A percentile compares a stretch with the other conserved stretches of the same genome.
These are phyloP conservation scores for Adelphocoris suturalis DNA, from an alignment of 2,888 invertebrate genomes.

Conservation along the genomic window DNA sequence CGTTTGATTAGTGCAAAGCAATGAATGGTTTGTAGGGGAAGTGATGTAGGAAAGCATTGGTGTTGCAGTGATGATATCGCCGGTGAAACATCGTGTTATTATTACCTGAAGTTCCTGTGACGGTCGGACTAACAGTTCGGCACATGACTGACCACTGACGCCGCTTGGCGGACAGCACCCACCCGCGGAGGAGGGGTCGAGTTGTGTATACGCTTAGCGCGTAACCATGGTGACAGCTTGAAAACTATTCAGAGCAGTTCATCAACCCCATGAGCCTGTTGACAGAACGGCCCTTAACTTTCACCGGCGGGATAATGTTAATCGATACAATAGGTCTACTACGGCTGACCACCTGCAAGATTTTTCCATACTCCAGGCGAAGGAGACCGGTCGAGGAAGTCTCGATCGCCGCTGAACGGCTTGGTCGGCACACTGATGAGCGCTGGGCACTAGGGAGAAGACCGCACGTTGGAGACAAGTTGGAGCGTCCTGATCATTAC, in stretches of 20 bases:
- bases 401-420: too few relatives aligned
- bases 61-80: not conserved
- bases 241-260: conserved; percentile 65
- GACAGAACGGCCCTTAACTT: conserved; percentile 45
- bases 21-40: too few relatives aligned
- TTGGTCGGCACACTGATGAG: too few relatives aligned
- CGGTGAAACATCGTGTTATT: not conserved
- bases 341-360: not conserved
- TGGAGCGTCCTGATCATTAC: too few relatives aligned
- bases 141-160: conserved; percentile 11
- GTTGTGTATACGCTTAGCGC: conserved; percentile 31
- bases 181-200: conserved; percentile 11
- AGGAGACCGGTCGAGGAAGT: too few relatives aligned
- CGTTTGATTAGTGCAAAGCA: too few relatives aligned
- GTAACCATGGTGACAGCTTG: conserved; percentile 68
- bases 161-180: not conserved
- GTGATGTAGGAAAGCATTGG: too few relatives aligned
- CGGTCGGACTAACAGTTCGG: conserved; percentile 42
- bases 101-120: conserved; percentile 3
- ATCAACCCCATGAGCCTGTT: conserved; percentile 64
- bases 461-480: too few relatives aligned
- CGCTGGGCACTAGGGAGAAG: too few relatives aligned
- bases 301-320: conserved; percentile 25
- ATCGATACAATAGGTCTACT: conserved; percentile 28
- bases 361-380: not conserved